Conservation (phyloP, 1,140 invertebrate genomes). For the Nixonia krombeini region DNA sequence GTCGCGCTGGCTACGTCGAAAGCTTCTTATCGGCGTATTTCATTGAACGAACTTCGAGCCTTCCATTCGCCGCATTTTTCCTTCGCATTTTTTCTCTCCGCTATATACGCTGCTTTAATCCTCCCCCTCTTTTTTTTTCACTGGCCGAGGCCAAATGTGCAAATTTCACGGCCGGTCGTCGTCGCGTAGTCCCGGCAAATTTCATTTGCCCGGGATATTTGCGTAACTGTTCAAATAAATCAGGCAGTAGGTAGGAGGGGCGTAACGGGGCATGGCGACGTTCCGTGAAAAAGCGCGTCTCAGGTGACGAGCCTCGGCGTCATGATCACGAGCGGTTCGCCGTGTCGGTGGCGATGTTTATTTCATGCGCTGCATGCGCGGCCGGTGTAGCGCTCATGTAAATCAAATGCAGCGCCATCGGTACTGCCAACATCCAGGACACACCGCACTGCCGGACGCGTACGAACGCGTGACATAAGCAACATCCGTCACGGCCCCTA, state of each 20-base stretch:
- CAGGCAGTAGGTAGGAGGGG: too few relatives aligned
- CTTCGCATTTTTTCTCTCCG: slow-evolving; percentile 16
- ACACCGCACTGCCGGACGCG: slow-evolving; percentile 23
- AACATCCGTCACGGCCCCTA: slow-evolving; percentile 44
- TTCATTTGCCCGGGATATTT: slow-evolving; percentile 43
- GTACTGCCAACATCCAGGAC: slow-evolving; percentile 11
- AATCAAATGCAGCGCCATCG: neutral
- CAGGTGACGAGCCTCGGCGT: neutral
- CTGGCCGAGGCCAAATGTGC: neutral
- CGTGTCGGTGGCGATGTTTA: slow-evolving; percentile 1
- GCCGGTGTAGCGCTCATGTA: neutral
- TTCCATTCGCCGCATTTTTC: too few relatives aligned
- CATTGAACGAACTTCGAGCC: too few relatives aligned
- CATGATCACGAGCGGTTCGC: too few relatives aligned
- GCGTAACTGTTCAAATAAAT: slow-evolving; percentile 43
- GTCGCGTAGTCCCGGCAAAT: slow-evolving; percentile 19
- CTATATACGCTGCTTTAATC: slow-evolving; percentile 27
- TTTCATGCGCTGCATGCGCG: neutral
- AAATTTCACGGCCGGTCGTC: slow-evolving; percentile 13
- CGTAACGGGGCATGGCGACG: too few relatives aligned
- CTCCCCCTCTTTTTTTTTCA: slow-evolving; percentile 19
- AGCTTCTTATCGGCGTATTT: too few relatives aligned
- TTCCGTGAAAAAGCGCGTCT: neutral
- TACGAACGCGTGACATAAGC: slow-evolving; percentile 47
- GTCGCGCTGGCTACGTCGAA: too few relatives aligned